Base-by-base conservation (phyloP, 2,888 invertebrate genomes). In the Rhingia rostrata region DNA sequence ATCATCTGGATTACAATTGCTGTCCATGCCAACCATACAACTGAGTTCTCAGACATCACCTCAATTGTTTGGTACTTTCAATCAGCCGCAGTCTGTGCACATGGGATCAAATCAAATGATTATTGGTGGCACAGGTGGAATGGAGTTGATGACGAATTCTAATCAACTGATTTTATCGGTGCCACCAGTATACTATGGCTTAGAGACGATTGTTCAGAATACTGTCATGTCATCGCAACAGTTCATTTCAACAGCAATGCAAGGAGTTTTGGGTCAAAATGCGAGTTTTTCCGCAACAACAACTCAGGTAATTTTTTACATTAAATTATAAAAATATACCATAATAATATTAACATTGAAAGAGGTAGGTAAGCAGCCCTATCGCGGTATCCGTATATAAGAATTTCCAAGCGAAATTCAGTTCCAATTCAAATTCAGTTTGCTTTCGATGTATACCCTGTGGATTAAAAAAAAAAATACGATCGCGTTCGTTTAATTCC, bases 211-310 rank as follows among this genome's bases (percentile, higher is more conserved):
- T 69, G 96, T 97, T 3, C 96, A 96, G 90, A 97, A 96, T 88
- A 96, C 96, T 4, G 96, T 96, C 0, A 96, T 96, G 96, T 96
- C 96, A n/a, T 96, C 96, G 30, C 96, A 96, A 89, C 96, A 96
- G 89, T 96, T 96, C 89, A 94, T 96, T 12, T 95, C 96, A 4
- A 95, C 95, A 1, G 94, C 96, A 4, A 95, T 96, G 92, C 96
- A 95, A 82, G 96, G 96, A 53, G 95, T 96, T 3, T 92, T 96
- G 37, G 95, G 96, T 69, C 95, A 95, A 88, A 95, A 95, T 88
- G 96, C 96, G 88, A 96, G 96, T 89, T 96, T 96, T 89, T 95
- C 95, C 14, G 96, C 96, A 14, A 96, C 96, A 2, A 95, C 95
- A 0, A 96, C 96, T 0, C 92, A 92, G 74, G 91, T 91, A 39